phyloP scores from a whole-genome alignment of 2,888 invertebrate genomes.

The Bombylius major region DNA sequence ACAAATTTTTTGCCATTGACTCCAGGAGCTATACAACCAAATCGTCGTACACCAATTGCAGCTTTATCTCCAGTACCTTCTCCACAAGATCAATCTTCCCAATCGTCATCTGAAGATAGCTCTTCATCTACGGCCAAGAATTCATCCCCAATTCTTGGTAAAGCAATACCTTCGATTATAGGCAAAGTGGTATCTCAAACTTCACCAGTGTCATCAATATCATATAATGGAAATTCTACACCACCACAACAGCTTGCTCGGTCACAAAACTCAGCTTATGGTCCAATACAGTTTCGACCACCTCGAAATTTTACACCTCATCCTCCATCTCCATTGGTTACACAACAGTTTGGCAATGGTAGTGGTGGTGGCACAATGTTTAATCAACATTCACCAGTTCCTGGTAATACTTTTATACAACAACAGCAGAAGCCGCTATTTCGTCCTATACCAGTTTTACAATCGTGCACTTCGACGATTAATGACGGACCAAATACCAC shows the following conservation, averaged over 20 bases:
- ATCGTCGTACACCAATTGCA: too few relatives aligned
- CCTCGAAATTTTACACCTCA: too few relatives aligned
- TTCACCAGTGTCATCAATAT: neutral
- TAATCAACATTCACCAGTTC: too few relatives aligned
- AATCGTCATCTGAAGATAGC: too few relatives aligned
- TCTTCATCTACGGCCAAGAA: neutral
- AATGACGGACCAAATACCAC: too few relatives aligned
- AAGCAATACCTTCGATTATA: neutral
- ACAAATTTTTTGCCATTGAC: neutral
- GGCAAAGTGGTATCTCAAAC: neutral
- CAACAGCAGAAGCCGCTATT: neutral
- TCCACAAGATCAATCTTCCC: too few relatives aligned
- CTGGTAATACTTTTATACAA: neutral
- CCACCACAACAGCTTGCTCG: too few relatives aligned
- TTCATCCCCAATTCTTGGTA: neutral
- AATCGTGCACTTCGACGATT: too few relatives aligned
- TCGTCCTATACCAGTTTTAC: neutral
- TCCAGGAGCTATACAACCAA: neutral
- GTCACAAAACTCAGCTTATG: too few relatives aligned
- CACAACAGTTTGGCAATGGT: neutral
- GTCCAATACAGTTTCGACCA: too few relatives aligned
- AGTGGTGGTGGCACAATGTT: too few relatives aligned
- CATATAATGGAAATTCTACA: neutral
- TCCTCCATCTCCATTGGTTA: neutral
- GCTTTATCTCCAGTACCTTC: neutral